Base-by-base conservation (phyloP, 2,888 invertebrate genomes). In the Drosophila fulvimacula region DNA sequence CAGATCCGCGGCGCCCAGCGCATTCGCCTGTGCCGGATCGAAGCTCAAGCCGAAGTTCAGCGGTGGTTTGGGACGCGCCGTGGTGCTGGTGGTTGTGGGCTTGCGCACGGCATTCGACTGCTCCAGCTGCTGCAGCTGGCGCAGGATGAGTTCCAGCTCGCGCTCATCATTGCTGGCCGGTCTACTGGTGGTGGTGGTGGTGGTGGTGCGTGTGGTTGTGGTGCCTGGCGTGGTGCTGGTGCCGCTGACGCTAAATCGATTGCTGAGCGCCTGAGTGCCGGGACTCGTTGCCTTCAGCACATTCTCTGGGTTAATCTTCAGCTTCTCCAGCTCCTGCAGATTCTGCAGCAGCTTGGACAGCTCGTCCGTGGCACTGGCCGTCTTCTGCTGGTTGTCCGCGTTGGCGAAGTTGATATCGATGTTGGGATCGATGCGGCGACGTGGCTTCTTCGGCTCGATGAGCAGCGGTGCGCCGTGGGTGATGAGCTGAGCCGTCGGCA, bases 281-380 rank as follows among this genome's bases (percentile, higher is more conserved):
- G 71, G 42, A 15, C 68, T 65, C n/a, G 72, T 72, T 0, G 73
- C 69, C 64, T 90, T 90, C 3, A 90, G 64, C 27, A 79, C 89
- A 32, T 79, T 89, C 60, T 90, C 87, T 0, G 91, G 91, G 39
- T 86, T 91, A 3, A 90, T 87, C 55, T 87, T 82, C 0, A 92
- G 81, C 68, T 91, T 90, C 65, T 92, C 91, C 24, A 92, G 62
- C 63, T 92, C 92, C 17, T 91, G 90, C 3, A 94, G 91, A 41
- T 94, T 93, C 42, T 92, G 91, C 58, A 94, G 81, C 10, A 94
- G 84, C 76, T 93, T 92, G 19, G 92, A 92, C 5, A 94, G 79
- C 79, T 93, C 93, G 41, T 91, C 90, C 0, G 71, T 59, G 38
- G 73, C 73, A 11, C 55, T 71, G 11, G 75, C 17, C 1, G 78